Percentiles rank a stretch among this genome's conserved stretches.
Evolutionary conservation across 2,113 vertebrate genomes (phyloP).

Genomic region (Microcebus murinus): DNA sequence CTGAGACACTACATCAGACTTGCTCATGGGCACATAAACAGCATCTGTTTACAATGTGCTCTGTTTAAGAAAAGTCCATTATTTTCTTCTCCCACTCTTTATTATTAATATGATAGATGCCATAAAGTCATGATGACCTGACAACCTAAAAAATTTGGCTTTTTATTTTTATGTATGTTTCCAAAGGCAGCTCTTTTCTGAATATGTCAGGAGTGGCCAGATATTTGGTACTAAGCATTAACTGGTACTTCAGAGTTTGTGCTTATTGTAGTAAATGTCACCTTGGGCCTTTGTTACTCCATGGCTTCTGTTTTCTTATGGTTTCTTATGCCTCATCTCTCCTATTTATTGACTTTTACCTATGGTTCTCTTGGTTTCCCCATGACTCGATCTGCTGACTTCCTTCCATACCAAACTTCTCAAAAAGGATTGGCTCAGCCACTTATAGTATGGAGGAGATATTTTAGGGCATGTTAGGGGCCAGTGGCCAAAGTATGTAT

Average conservation of each 20-base stretch:
- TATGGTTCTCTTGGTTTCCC: not conserved
- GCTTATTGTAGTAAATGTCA: not conserved
- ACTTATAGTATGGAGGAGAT: not conserved
- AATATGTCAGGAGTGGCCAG: not conserved
- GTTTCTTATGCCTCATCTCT: not conserved
- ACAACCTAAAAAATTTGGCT: not conserved
- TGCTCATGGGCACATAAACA: not conserved
- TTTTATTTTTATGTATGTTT: not conserved
- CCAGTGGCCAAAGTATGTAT: not conserved
- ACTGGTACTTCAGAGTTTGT: not conserved
- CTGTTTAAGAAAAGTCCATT: not conserved
- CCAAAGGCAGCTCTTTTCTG: not conserved
- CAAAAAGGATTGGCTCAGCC: not conserved
- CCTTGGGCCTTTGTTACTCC: not conserved
- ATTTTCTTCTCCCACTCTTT: not conserved
- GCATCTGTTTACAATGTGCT: not conserved
- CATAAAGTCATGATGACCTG: not conserved
- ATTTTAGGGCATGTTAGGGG: too few species aligned
- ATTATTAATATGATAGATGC: not conserved
- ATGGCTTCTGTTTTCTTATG: not conserved
- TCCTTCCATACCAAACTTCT: not conserved
- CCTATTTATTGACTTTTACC: not conserved
- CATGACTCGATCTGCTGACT: not conserved
- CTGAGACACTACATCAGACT: not conserved
- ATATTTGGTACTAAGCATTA: not conserved